These are phyloP conservation scores for Tribolium castaneum DNA, from an alignment of 1,140 invertebrate genomes.

Conservation along the genomic window DNA sequence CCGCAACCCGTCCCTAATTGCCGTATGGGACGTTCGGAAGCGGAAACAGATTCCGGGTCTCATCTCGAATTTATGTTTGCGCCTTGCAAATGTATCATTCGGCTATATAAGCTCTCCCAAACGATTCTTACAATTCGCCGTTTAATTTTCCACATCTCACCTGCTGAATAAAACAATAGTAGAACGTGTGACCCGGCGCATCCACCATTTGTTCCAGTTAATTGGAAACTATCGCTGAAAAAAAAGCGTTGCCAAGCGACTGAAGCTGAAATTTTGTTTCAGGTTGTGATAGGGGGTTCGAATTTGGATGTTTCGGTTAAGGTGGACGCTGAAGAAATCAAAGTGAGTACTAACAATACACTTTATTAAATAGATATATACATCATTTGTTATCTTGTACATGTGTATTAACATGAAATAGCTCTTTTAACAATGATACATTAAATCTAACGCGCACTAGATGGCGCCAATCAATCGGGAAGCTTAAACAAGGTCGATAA, in stretches of 20 bases:
- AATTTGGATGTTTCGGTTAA: slow-evolving; percentile 81
- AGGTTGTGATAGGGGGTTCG: slow-evolving; percentile 87
- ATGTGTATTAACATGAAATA: slow-evolving; percentile 55
- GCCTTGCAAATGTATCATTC: neutral
- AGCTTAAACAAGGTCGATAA: slow-evolving; percentile 53
- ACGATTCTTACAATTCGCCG: neutral
- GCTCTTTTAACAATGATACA: slow-evolving; percentile 55
- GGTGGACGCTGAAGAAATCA: slow-evolving; percentile 71
- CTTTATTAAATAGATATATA: slow-evolving; percentile 62
- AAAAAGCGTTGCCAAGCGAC: neutral
- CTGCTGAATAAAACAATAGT: neutral
- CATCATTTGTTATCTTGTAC: slow-evolving; percentile 52
- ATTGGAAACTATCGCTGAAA: neutral
- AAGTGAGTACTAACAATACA: slow-evolving; percentile 72
- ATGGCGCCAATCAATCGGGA: slow-evolving; percentile 46
- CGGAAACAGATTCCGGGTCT: neutral
- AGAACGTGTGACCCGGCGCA: slow-evolving; percentile 15
- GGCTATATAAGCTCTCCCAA: neutral
- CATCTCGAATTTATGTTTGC: neutral
- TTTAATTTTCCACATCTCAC: no score
- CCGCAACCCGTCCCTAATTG: slow-evolving; percentile 6
- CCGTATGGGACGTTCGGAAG: neutral
- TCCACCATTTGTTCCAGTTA: slow-evolving; percentile 26
- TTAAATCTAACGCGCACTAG: slow-evolving; percentile 37
- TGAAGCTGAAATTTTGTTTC: slow-evolving; percentile 49